Evolutionary conservation across 2,113 vertebrate species (phyloP).

Genomic region (Rissa tridactyla): DNA sequence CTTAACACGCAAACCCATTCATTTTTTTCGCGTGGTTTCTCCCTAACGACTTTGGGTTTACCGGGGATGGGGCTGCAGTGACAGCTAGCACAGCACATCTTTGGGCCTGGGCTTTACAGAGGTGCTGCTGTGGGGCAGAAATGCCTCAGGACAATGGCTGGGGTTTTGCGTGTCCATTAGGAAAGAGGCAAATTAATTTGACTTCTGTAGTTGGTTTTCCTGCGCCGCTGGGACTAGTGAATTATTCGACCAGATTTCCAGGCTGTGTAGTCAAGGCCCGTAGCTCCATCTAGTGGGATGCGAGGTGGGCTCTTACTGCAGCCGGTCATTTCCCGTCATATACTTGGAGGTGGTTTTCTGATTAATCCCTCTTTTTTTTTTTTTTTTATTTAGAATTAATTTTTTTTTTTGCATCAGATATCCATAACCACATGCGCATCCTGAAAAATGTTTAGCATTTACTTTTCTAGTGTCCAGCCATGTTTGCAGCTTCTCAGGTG

Average conservation of each 20-base stretch:
- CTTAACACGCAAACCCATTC: neutral
- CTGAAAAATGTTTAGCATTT: neutral
- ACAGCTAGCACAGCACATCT: neutral
- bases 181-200: neutral
- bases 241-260: neutral
- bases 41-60: neutral
- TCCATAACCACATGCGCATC: neutral
- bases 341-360: neutral
- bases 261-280: neutral
- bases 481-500: neutral
- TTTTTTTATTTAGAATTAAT: neutral
- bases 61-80: fast-evolving
- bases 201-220: neutral
- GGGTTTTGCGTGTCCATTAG: neutral
- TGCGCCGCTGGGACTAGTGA: neutral
- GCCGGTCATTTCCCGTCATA: fast-evolving
- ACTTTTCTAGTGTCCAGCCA: neutral
- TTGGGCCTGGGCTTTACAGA: neutral
- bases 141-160: neutral
- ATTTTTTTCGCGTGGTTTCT: neutral
- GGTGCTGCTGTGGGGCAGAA: neutral
- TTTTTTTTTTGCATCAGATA: neutral
- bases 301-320: neutral
- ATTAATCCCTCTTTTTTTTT: neutral
- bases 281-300: conserved; percentile 34